Evolutionary conservation across 2,888 invertebrate species (phyloP).

Genomic region (Dendrolimus houi): DNA sequence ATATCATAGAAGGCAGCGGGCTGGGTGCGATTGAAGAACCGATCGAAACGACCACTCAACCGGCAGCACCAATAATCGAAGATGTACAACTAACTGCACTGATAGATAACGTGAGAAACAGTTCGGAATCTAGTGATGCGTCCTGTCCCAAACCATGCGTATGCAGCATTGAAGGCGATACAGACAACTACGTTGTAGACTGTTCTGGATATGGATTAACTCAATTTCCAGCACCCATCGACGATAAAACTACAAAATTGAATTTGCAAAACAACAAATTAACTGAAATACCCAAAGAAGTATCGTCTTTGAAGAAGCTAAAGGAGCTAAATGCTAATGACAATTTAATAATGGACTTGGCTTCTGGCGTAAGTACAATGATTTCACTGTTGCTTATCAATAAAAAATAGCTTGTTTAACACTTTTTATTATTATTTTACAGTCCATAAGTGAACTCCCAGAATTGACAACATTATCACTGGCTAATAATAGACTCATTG

Average conservation of each 20-base stretch:
- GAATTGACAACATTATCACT: conserved; percentile 45
- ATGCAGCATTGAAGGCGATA: conserved; percentile 48
- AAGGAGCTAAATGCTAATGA: conserved; percentile 49
- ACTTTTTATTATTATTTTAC: conserved; percentile 18
- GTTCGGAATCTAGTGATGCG: conserved; percentile 16
- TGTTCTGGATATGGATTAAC: conserved; percentile 67
- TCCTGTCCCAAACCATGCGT: conserved; percentile 50
- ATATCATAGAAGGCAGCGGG: conserved; percentile 45
- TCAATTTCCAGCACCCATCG: conserved; percentile 60
- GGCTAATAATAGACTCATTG: conserved; percentile 56
- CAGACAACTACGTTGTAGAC: conserved; percentile 47
- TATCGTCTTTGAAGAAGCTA: conserved; percentile 46
- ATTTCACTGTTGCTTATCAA: neutral
- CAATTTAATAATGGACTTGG: conserved; percentile 52
- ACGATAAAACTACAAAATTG: conserved; percentile 45
- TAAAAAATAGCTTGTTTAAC: neutral
- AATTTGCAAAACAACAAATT: conserved; percentile 61
- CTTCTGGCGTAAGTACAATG: conserved; percentile 46
- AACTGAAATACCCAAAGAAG: conserved; percentile 50
- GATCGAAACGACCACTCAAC: conserved; percentile 23
- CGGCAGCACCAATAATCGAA: conserved; percentile 32
- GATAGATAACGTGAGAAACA: conserved; percentile 18
- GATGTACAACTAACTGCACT: conserved; percentile 29
- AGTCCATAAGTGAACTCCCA: conserved; percentile 62
- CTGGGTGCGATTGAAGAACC: conserved; percentile 36